These are phyloP conservation scores for Cylas formicarius DNA, from an alignment of 1,140 invertebrate genomes.

Conservation along the genomic window DNA sequence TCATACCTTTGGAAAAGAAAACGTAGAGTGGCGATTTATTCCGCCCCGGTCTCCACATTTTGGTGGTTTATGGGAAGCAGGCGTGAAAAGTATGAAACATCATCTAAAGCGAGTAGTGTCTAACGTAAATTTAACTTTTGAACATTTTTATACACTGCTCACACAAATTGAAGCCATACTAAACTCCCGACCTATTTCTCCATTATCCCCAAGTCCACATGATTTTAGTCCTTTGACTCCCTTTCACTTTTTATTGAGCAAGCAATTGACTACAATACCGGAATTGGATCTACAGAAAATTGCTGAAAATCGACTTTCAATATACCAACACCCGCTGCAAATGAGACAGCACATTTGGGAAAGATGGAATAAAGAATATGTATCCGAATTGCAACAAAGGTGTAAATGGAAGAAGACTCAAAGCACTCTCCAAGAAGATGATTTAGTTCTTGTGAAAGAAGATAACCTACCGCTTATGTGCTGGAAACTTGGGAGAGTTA, in stretches of 20 bases:
- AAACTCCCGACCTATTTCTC: conserved; percentile 24
- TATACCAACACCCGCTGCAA: conserved; percentile 8
- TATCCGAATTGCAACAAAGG: conserved; percentile 22
- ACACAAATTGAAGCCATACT: conserved; percentile 20
- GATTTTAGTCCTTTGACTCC: conserved; percentile 20
- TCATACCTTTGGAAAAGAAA: too few relatives aligned
- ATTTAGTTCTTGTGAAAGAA: conserved; percentile 17
- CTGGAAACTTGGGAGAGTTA: conserved; percentile 4
- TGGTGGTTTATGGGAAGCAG: too few relatives aligned
- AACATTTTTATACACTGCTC: conserved; percentile 20
- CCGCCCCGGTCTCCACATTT: too few relatives aligned
- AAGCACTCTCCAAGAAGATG: neutral
- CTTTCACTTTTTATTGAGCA: conserved; percentile 22
- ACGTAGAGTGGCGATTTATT: too few relatives aligned
- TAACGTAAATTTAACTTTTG: conserved; percentile 19
- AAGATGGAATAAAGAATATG: conserved; percentile 27
- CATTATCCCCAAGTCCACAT: conserved; percentile 22
- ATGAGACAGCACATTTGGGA: conserved; percentile 28
- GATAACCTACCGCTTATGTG: conserved; percentile 14
- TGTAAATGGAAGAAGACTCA: conserved; percentile 12
- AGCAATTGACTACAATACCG: conserved; percentile 4
- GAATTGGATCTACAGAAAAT: conserved; percentile 10
- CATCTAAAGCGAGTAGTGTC: conserved; percentile 29
- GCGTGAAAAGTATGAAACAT: conserved; percentile 39
- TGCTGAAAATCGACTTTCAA: conserved; percentile 4